Base-by-base conservation (phyloP, 2,888 invertebrate genomes). In the Abrostola tripartita region DNA sequence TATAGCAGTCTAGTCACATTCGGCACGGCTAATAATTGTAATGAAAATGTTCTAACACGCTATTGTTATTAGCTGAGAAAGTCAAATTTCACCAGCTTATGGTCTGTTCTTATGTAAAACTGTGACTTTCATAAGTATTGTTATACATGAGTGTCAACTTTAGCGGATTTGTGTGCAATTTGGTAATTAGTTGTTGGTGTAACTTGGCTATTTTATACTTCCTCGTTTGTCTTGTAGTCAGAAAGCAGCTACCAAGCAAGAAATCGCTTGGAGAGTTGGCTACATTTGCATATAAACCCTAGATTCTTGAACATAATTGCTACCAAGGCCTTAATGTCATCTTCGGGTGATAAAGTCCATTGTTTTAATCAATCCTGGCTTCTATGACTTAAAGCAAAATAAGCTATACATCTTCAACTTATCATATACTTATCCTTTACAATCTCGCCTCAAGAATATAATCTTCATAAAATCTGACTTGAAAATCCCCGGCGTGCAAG, bases 1-100 rank as follows among this genome's bases (percentile, higher is more conserved):
- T 24, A 35, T 44, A 37, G 53, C 44, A 53, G 54, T 65, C 61
- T 51, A 55, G 51, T 53, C 52, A 50, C 66, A 76, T 76, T 81
- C 58, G 61, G 59, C 59, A 67, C 66, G 71, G 65, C 63, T 67
- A 74, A 79, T 79, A 81, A 81, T 81, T 74, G 67, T 68, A 60
- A 79, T 66, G 65, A 70, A 81, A 79, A 81, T 78, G 12, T 64
- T 65, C 57, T 68, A 71, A 76, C 79, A 81, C 71, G 69, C 79
- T 64, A 81, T 79, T 79, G 79, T 79, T 81, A 68, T 70, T 76
- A 67, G 36, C 64, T 71, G 73, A 68, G 79, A 79, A 81, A 79
- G 79, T 81, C 56, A 67, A 67, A 81, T 81, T 79, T 79, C 81
- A 65, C 79, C 55, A 65, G 37, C 65, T 51, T 61, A 81, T 71